Conservation (phyloP, 2,113 vertebrate species). For the Malaclemys terrapin region DNA sequence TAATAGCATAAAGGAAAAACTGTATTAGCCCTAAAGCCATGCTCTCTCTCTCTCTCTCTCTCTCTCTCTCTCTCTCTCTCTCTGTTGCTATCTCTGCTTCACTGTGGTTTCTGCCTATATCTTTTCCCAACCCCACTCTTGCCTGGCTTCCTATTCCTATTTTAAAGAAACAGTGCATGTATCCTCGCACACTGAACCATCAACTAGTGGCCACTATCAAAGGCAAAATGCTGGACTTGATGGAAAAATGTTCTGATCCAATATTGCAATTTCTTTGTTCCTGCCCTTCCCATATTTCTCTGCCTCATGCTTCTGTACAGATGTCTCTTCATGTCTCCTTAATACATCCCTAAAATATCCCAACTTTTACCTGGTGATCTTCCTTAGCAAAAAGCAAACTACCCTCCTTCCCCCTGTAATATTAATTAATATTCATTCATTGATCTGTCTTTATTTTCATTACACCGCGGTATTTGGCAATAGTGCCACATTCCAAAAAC, state of each 20-base stretch:
- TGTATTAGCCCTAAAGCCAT: not conserved
- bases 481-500: constrained; percentile 53
- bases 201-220: not conserved
- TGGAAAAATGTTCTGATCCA: not conserved
- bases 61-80: not conserved
- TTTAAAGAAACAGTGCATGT: not conserved
- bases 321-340: not conserved
- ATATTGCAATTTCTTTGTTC: not conserved
- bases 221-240: not conserved
- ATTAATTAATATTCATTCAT: not conserved
- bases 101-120: not conserved
- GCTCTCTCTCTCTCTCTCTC: not conserved
- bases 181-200: not conserved
- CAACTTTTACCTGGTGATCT: constrained; percentile 12
- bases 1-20: constrained; percentile 14
- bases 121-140: not conserved
- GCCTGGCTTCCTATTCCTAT: not conserved
- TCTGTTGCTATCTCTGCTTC: not conserved
- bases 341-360: constrained; percentile 3
- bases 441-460: constrained; percentile 30
- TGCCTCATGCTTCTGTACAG: not conserved
- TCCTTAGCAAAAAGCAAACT: constrained; percentile 14
- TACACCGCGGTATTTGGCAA: constrained; percentile 25
- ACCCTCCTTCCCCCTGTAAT: not conserved
- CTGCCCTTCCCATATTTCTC: not conserved